phyloP scores from a whole-genome alignment of 2,113 vertebrate genomes.

The Paramisgurnus dabryanus region DNA sequence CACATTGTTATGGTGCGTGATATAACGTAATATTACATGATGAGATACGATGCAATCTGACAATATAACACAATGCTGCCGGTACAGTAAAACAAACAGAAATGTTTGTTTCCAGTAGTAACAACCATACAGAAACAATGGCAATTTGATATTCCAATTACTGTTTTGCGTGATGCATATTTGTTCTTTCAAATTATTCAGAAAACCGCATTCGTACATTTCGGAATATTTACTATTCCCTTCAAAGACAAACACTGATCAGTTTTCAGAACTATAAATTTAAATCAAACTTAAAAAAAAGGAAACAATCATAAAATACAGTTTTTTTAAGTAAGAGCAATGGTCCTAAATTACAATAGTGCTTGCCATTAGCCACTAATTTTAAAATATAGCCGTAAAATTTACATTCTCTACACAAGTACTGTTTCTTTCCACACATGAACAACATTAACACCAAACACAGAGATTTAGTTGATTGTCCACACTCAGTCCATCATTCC shows the following conservation, averaged over 20 bases:
- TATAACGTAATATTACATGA: background rate
- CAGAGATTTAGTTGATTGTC: conserved; percentile 98
- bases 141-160: conserved; percentile 56
- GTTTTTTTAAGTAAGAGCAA: conserved; percentile 87
- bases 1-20: background rate
- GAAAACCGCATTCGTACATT: conserved; percentile 77
- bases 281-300: conserved; percentile 57
- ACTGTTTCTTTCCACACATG: conserved; percentile 98
- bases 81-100: conserved; percentile 65
- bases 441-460: conserved; percentile 99
- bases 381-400: conserved; percentile 99
- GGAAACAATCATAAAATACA: conserved; percentile 73
- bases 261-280: conserved; percentile 71
- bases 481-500: conserved; percentile 95
- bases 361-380: conserved; percentile 98
- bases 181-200: conserved; percentile 58
- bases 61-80: conserved; percentile 69
- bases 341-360: conserved; percentile 98
- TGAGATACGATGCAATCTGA: conserved; percentile 26
- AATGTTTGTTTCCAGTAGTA: conserved; percentile 65
- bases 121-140: conserved; percentile 59
- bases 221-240: conserved; percentile 72
- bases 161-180: conserved; percentile 35
- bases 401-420: conserved; percentile 99
- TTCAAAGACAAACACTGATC: conserved; percentile 83